Conservation (phyloP, 1,140 invertebrate species). For the Bradynema listronoti region DNA sequence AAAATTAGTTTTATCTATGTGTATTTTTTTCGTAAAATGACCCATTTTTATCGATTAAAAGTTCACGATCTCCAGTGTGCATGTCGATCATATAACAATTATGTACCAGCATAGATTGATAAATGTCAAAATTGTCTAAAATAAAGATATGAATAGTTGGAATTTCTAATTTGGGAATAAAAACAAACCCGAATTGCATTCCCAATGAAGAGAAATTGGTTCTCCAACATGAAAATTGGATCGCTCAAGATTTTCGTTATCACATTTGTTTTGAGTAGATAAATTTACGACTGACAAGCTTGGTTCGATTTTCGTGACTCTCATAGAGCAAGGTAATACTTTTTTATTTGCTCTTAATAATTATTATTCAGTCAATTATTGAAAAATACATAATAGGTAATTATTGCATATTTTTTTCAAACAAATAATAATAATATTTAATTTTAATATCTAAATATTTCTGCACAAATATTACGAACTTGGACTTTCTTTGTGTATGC, state of each 20-base stretch:
- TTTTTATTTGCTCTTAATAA: constrained; percentile 21
- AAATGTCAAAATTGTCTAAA: constrained; percentile 36
- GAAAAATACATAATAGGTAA: neutral
- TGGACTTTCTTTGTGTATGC: constrained; percentile 38
- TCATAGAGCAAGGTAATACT: constrained; percentile 20
- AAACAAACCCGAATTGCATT: constrained; percentile 33
- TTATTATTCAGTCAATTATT: neutral
- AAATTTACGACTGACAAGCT: constrained; percentile 8
- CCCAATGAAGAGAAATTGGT: constrained; percentile 28
- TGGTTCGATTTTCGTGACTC: neutral
- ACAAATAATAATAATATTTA: too few relatives aligned
- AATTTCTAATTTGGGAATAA: constrained; percentile 18
- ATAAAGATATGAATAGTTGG: constrained; percentile 5
- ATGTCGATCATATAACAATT: constrained; percentile 26
- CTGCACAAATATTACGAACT: too few relatives aligned
- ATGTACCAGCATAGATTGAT: constrained; percentile 37
- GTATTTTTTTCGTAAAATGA: constrained; percentile 8
- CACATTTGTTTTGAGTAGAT: constrained; percentile 5
- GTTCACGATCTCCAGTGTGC: constrained; percentile 14
- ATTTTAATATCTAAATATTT: too few relatives aligned
- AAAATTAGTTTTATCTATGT: too few relatives aligned
- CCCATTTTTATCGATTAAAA: constrained; percentile 41
- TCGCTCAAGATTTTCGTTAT: neutral
- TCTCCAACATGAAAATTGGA: constrained; percentile 27
- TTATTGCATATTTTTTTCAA: constrained; percentile 1